These are phyloP conservation scores for Heliconius ismenius DNA, from an alignment of 2,888 invertebrate species.

Conservation along the genomic window DNA sequence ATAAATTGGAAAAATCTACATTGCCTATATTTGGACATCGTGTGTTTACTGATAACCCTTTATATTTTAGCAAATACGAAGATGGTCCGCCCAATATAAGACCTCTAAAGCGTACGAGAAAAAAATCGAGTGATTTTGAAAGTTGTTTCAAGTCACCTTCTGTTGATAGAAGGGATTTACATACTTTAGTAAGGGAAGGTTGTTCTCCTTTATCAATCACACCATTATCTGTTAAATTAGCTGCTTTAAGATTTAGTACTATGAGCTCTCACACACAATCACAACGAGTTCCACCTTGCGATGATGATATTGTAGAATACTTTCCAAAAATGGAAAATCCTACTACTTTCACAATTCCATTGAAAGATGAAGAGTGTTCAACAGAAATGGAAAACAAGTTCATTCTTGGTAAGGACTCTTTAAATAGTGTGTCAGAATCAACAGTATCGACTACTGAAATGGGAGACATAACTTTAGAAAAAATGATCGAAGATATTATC, in stretches of 20 bases:
- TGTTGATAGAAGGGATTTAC: constrained; percentile 71
- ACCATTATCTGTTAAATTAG: constrained; percentile 82
- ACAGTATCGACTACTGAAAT: constrained; percentile 79
- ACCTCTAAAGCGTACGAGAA: constrained; percentile 71
- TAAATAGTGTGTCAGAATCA: constrained; percentile 65
- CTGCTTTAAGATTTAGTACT: constrained; percentile 81
- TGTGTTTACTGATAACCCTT: constrained; percentile 74
- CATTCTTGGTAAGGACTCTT: constrained; percentile 67
- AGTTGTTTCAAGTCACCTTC: constrained; percentile 75
- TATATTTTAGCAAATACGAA: constrained; percentile 76
- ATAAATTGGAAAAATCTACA: constrained; percentile 66
- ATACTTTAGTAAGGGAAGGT: constrained; percentile 70
- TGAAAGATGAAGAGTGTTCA: constrained; percentile 74
- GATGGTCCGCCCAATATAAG: constrained; percentile 62
- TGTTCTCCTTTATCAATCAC: constrained; percentile 80
- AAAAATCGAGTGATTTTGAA: constrained; percentile 75
- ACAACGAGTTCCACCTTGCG: constrained; percentile 56
- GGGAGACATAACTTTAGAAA: constrained; percentile 80
- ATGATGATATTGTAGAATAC: constrained; percentile 75
- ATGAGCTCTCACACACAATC: constrained; percentile 71
- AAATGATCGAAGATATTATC: constrained; percentile 84
- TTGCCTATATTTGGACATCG: constrained; percentile 77
- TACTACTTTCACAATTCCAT: constrained; percentile 57
- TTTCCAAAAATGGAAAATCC: constrained; percentile 78
- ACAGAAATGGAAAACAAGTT: constrained; percentile 79